Evolutionary conservation across 2,888 invertebrate species (phyloP).

Genomic region (Syrista parreyssii): DNA sequence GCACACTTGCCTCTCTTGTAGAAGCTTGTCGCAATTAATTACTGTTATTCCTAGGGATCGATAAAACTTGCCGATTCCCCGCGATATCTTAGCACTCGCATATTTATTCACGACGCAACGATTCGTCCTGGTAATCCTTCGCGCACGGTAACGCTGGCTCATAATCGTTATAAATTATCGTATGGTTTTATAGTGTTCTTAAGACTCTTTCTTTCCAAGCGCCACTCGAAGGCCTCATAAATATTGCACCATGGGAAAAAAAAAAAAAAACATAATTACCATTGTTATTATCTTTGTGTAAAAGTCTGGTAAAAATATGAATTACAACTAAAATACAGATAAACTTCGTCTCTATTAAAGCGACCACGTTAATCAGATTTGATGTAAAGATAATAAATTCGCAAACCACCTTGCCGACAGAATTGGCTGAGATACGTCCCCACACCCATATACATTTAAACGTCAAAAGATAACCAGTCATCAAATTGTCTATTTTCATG

Average conservation of each 20-base stretch:
- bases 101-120: not conserved
- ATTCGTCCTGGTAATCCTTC: not conserved
- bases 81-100: not conserved
- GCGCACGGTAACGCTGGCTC: not conserved
- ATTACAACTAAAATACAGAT: not conserved
- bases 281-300: not conserved
- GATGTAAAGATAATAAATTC: not conserved
- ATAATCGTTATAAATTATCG: not conserved
- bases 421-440: not conserved
- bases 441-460: not conserved
- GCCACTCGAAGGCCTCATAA: not conserved
- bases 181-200: not conserved
- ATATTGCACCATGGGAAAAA: not conserved
- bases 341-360: not conserved
- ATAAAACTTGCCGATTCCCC: not conserved
- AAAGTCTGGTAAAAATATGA: not conserved
- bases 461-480: not conserved
- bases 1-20: slow-evolving; percentile 8
- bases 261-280: not conserved
- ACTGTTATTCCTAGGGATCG: slow-evolving; percentile 14
- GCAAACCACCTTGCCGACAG: not conserved
- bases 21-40: slow-evolving; percentile 14
- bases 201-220: not conserved
- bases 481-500: not conserved
- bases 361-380: not conserved